phyloP scores from a whole-genome alignment of 1,140 invertebrate species.

The Scaptodrosophila lebanonensis region DNA sequence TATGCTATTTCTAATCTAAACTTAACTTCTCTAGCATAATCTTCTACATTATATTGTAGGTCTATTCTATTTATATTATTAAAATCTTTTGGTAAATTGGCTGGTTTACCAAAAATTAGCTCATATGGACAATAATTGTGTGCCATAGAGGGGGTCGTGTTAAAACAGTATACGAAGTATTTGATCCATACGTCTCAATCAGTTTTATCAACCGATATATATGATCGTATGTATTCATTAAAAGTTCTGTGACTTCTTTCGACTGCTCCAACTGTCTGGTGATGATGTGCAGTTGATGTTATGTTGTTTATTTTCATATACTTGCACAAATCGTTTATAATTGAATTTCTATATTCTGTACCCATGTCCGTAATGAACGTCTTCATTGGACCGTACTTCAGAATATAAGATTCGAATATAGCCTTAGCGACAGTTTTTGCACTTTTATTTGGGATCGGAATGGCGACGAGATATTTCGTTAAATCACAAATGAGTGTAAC shows the following conservation, averaged over 20 bases:
- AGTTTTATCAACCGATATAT: slow-evolving; percentile 22
- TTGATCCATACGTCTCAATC: slow-evolving; percentile 30
- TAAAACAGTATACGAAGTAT: slow-evolving; percentile 40
- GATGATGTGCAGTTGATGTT: slow-evolving; percentile 32
- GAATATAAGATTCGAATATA: slow-evolving; percentile 34
- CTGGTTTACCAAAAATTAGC: slow-evolving; percentile 15
- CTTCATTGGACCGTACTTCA: slow-evolving; percentile 27
- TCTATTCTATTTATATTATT: slow-evolving; percentile 10
- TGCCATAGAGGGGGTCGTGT: slow-evolving; percentile 24
- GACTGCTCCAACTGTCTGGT: slow-evolving; percentile 17
- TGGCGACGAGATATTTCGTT: slow-evolving; percentile 30
- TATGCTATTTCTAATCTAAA: no score
- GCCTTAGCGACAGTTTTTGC: slow-evolving; percentile 30
- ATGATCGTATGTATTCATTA: slow-evolving; percentile 26
- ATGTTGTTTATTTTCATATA: slow-evolving; percentile 28
- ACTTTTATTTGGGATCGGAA: slow-evolving; percentile 31
- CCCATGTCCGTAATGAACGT: slow-evolving; percentile 26
- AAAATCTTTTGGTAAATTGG: slow-evolving; percentile 6
- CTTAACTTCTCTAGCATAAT: slow-evolving; percentile 14
- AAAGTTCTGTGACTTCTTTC: slow-evolving; percentile 30
- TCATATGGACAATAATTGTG: slow-evolving; percentile 25
- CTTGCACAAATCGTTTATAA: slow-evolving; percentile 28
- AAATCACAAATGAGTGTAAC: slow-evolving; percentile 34
- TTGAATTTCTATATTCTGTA: slow-evolving; percentile 43
- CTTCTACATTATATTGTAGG: slow-evolving; percentile 20